Conservation (phyloP, 2,888 invertebrate species). For the Lepeophtheirus nordmannii region DNA sequence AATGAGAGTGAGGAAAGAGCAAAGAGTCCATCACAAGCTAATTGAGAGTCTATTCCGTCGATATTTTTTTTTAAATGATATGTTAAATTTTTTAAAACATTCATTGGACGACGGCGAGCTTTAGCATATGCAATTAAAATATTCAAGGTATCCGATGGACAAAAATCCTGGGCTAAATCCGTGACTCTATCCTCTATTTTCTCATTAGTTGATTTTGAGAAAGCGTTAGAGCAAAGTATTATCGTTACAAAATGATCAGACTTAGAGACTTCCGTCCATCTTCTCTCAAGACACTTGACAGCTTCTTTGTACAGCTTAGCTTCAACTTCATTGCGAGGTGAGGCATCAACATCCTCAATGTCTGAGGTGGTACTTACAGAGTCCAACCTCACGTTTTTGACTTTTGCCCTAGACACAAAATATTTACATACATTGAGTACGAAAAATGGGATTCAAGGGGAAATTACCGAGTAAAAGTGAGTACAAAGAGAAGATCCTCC, state of each 20-base stretch:
- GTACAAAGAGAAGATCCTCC: neutral
- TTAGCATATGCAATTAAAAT: neutral
- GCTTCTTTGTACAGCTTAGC: neutral
- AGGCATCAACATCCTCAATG: no score
- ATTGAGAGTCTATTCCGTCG: neutral
- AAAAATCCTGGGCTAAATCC: neutral
- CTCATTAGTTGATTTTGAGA: neutral
- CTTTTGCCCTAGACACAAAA: no score
- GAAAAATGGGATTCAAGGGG: no score
- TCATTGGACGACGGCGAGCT: neutral
- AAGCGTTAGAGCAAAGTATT: neutral
- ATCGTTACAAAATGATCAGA: neutral
- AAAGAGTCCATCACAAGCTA: neutral
- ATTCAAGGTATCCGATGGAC: neutral
- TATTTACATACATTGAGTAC: no score
- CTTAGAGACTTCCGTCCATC: slow-evolving; percentile 1
- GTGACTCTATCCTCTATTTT: neutral
- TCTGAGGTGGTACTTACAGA: no score
- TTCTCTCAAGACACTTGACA: neutral
- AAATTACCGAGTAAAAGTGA: neutral
- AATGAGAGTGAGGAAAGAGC: neutral
- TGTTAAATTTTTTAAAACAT: neutral
- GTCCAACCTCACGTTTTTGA: no score
- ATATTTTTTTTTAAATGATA: neutral
- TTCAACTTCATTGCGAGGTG: neutral